phyloP scores from a whole-genome alignment of 92 coral and sea anemone genomes.

The Parazoanthus swiftii region DNA sequence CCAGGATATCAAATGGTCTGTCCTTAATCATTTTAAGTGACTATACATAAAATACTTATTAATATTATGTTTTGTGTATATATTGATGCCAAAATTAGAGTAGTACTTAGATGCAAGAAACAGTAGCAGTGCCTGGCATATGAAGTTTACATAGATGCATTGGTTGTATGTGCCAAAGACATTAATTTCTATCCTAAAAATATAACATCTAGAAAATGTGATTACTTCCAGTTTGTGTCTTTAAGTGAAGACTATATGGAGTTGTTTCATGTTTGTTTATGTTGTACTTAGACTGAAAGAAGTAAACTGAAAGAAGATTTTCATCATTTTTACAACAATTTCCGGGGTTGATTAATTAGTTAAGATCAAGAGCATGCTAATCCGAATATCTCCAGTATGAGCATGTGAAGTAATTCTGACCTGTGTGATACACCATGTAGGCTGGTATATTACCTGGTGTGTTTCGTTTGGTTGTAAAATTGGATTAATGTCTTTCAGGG shows the following conservation, averaged over 20 bases:
- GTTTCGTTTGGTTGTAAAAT: neutral
- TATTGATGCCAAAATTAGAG: neutral
- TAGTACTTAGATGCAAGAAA: neutral
- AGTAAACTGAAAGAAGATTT: neutral
- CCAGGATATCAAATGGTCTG: neutral
- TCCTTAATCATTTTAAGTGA: neutral
- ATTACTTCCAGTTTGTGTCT: neutral
- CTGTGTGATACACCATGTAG: neutral
- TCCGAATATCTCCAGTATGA: too few relatives aligned
- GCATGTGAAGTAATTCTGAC: neutral
- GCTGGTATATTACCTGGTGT: neutral
- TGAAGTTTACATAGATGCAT: too few relatives aligned
- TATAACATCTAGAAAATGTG: too few relatives aligned
- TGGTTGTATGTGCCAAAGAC: neutral
- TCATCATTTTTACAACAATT: too few relatives aligned
- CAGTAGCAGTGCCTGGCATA: neutral
- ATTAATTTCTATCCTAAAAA: neutral
- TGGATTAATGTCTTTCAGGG: neutral
- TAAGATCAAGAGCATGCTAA: too few relatives aligned
- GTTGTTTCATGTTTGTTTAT: conserved; percentile 24
- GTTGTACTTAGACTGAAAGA: neutral
- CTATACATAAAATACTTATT: neutral
- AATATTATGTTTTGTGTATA: neutral
- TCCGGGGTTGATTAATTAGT: too few relatives aligned
- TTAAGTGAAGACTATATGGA: neutral